A percentile compares a stretch with the other conserved stretches of the same genome.
Evolutionary conservation across 2,888 invertebrate species (phyloP).

Genomic region (Eupelmus urozonus): DNA sequence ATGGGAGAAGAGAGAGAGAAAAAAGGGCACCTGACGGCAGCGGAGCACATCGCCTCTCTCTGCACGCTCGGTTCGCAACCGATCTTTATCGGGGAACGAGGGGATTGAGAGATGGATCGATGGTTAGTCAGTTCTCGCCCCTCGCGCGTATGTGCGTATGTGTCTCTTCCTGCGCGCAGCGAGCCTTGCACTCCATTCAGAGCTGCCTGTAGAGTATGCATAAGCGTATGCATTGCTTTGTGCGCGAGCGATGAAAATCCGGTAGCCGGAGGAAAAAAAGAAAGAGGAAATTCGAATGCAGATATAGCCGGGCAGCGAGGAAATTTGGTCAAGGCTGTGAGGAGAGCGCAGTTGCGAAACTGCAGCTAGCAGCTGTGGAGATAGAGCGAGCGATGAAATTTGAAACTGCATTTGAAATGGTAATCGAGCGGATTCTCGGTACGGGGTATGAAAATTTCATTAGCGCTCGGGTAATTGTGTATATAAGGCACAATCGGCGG

Average conservation of each 20-base stretch:
- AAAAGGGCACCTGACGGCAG: constrained; percentile 22
- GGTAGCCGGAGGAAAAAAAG: too few species aligned
- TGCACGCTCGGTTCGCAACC: constrained; percentile 4
- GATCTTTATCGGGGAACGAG: constrained; percentile 37
- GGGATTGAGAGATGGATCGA: constrained; percentile 20
- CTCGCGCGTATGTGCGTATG: neutral
- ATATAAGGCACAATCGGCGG: too few species aligned
- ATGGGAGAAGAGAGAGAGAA: neutral
- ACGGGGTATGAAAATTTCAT: neutral
- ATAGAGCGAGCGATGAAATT: neutral
- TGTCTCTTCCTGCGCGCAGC: constrained; percentile 29
- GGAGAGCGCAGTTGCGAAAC: neutral
- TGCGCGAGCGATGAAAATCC: too few species aligned
- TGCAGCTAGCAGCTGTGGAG: neutral
- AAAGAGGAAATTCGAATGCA: neutral
- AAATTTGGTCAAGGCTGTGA: constrained; percentile 21
- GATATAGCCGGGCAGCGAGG: neutral
- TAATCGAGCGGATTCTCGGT: too few species aligned
- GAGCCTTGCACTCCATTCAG: neutral
- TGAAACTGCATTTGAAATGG: neutral
- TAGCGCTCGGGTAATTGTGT: neutral
- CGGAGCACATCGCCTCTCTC: constrained; percentile 46
- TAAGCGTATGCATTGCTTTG: constrained; percentile 17
- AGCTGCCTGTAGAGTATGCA: neutral
- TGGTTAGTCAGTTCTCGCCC: constrained; percentile 7